Conservation (phyloP, 2,113 vertebrate species). For the Aythya baeri region DNA sequence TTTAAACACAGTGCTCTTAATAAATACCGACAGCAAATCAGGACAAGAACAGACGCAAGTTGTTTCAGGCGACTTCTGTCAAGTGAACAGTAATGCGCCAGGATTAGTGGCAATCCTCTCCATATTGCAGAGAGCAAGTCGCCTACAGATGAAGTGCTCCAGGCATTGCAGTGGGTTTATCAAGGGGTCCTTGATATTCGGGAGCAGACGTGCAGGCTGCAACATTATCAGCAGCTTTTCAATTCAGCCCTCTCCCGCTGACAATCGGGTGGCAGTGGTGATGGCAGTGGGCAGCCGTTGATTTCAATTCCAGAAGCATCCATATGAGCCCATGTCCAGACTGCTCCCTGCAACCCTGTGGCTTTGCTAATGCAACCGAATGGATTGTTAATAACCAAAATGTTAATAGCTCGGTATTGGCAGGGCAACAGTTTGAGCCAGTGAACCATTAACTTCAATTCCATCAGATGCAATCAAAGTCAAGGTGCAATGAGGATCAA, state of each 20-base stretch:
- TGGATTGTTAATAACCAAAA: not conserved
- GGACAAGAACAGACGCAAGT: conserved; percentile 72
- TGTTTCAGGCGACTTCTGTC: conserved; percentile 76
- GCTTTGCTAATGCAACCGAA: not conserved
- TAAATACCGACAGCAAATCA: conserved; percentile 74
- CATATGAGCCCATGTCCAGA: not conserved
- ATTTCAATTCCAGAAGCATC: not conserved
- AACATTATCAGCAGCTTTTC: conserved; percentile 29
- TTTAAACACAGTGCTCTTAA: conserved; percentile 72
- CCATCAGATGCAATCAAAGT: not conserved
- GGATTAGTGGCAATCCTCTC: conserved; percentile 74
- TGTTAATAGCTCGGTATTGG: not conserved
- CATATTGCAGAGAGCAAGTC: conserved; percentile 69
- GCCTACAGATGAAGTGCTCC: conserved; percentile 70
- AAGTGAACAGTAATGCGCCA: conserved; percentile 71
- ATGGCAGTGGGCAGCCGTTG: not conserved
- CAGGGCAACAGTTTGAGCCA: not conserved
- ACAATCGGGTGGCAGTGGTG: not conserved
- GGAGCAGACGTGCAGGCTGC: not conserved
- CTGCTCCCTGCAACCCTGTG: not conserved
- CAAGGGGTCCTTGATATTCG: conserved; percentile 66
- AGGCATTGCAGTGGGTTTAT: conserved; percentile 63
- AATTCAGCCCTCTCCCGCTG: not conserved
- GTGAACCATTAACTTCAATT: conserved; percentile 3
- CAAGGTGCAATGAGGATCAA: not conserved